These are phyloP conservation scores for Brachyalestes nurse DNA, from an alignment of 2,797 vertebrate genomes.

Conservation along the genomic window DNA sequence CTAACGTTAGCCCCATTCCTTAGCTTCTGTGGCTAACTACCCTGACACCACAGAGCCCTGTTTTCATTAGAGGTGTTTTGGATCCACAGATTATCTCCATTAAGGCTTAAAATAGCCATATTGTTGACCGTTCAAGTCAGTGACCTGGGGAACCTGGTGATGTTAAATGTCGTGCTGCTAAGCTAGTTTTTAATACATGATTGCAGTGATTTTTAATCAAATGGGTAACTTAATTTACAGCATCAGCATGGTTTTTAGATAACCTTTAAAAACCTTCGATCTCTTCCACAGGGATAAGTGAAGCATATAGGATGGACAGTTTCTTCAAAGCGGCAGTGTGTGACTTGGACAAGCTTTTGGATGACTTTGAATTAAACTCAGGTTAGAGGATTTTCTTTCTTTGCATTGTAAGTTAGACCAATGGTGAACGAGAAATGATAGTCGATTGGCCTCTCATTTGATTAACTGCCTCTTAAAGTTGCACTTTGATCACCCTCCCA, in stretches of 20 bases:
- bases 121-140: too few relatives aligned
- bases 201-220: too few relatives aligned
- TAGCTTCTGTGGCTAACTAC: background rate
- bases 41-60: background rate
- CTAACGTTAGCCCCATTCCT: too few relatives aligned
- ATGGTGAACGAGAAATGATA: background rate
- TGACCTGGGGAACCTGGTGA: too few relatives aligned
- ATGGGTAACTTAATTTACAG: too few relatives aligned
- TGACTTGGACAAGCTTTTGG: slow-evolving; percentile 95
- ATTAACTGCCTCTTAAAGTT: background rate
- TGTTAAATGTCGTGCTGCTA: too few relatives aligned
- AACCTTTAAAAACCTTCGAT: background rate
- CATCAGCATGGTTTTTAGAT: background rate
- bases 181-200: background rate
- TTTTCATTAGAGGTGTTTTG: too few relatives aligned
- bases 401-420: background rate
- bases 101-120: background rate
- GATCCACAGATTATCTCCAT: background rate
- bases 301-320: slow-evolving; percentile 87
- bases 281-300: slow-evolving; percentile 47
- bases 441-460: background rate
- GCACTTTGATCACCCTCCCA: background rate
- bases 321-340: slow-evolving; percentile 96
- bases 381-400: slow-evolving; percentile 74
- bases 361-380: slow-evolving; percentile 94